Base-by-base conservation (phyloP, 2,797 vertebrate species). In the Strix occidentalis region DNA sequence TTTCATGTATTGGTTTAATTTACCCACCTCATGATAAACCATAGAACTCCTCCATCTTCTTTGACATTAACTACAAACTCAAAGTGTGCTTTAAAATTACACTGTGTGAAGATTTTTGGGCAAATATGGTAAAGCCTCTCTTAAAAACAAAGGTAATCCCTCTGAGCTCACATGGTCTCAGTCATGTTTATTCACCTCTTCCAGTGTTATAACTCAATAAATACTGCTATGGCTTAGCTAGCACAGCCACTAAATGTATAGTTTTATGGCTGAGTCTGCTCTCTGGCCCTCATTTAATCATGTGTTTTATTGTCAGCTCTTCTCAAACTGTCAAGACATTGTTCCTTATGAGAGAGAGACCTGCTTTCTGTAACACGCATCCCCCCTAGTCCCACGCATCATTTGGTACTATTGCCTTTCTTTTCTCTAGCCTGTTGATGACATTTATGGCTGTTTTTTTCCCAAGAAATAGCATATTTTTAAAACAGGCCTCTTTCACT, bases 101-200 rank as follows among this genome's bases (percentile, higher is more conserved):
- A 84, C 84, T 61, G 28, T 45, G 21, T 90, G 89, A 97, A 96
- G 89, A 94, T 80, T 95, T 97, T 97, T 90, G 96, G 96, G 95
- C 96, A 98, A 97, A 97, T 98, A 96, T 94, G 89, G 96, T 95
- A 97, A 96, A 96, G 79, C 58, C 50, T 97, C 63, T 35, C 72
- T 87, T 87, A 51, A 85, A 95, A 91, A 91, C 71, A 81, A 76
- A 69, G 63, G 69, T 95, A 91, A 86, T 88, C 61, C 84, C 75
- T 69, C 45, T 63, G 70, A 83, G 86, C 81, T 63, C 20, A 1
- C 89, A 45, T 29, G 80, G 65, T 84, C 53, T 93, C 83, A 63
- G 29, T 82, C 69, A 68, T 68, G 56, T 89, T 94, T 95, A 93
- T 93, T 71, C 89, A 87, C 41, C 72, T 78, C 75, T 88, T 94